Evolutionary conservation across 2,113 vertebrate species (phyloP).

Genomic region (Esox niger): DNA sequence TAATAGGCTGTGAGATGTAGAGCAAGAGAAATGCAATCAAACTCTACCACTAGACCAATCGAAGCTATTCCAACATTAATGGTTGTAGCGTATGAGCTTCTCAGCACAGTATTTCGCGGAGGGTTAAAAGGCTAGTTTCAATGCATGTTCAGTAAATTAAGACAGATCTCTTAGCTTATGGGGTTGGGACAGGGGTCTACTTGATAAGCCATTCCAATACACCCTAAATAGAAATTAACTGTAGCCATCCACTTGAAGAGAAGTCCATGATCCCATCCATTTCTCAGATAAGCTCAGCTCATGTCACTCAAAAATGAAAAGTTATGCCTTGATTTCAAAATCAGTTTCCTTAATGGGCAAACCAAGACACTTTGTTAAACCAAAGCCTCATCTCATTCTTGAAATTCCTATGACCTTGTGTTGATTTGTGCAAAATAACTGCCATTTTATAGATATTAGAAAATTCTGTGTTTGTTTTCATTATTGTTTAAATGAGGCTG

Average conservation of each 20-base stretch:
- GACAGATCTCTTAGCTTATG: slow-evolving; percentile 33
- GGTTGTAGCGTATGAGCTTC: slow-evolving; percentile 1
- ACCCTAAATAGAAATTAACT: slow-evolving; percentile 48
- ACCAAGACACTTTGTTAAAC: slow-evolving; percentile 33
- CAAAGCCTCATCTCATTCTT: slow-evolving; percentile 31
- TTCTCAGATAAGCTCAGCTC: slow-evolving; percentile 34
- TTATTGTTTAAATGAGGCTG: slow-evolving; percentile 41
- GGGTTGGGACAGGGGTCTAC: slow-evolving; percentile 47
- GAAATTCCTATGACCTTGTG: slow-evolving; percentile 38
- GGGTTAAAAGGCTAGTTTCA: background rate
- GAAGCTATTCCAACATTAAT: slow-evolving; percentile 13
- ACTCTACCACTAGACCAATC: slow-evolving; percentile 7
- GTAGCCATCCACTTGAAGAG: slow-evolving; percentile 48
- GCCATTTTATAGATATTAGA: slow-evolving; percentile 68
- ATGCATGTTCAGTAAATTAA: background rate
- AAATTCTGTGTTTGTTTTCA: slow-evolving; percentile 65
- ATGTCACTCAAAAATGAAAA: slow-evolving; percentile 47
- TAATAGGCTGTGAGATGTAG: background rate
- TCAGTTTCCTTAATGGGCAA: slow-evolving; percentile 52
- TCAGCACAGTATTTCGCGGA: background rate
- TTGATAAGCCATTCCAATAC: slow-evolving; percentile 55
- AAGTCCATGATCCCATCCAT: slow-evolving; percentile 44
- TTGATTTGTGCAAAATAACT: slow-evolving; percentile 62
- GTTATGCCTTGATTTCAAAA: slow-evolving; percentile 48
- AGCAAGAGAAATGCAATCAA: slow-evolving; percentile 3